Conservation (phyloP, 2,113 vertebrate genomes). For the Polypterus senegalus region DNA sequence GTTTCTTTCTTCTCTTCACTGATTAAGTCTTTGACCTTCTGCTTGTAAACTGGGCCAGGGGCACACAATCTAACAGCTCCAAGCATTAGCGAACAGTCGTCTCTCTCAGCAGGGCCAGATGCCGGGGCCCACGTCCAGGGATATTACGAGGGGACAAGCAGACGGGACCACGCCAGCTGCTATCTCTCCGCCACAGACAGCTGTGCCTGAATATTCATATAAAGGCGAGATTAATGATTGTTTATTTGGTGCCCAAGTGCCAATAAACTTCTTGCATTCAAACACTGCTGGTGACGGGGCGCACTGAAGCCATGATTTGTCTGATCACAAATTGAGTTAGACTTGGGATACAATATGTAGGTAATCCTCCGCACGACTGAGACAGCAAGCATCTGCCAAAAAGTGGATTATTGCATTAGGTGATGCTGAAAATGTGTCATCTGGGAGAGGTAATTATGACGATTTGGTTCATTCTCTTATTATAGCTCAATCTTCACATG, state of each 20-base stretch:
- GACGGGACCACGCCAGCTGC: conserved; percentile 37
- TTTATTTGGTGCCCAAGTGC: conserved; percentile 33
- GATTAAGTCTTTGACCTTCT: conserved; percentile 20
- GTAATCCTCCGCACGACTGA: not conserved
- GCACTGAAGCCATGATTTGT: not conserved
- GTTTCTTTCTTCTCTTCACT: conserved; percentile 4
- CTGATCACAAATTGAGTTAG: not conserved
- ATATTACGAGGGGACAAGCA: conserved; percentile 36
- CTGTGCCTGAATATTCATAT: conserved; percentile 53
- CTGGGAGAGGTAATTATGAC: too few species aligned
- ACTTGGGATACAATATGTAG: not conserved
- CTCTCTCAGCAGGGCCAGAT: conserved; percentile 32
- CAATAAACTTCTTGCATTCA: not conserved
- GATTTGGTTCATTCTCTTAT: too few species aligned
- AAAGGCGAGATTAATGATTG: conserved; percentile 38
- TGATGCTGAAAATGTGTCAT: not conserved
- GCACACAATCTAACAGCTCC: conserved; percentile 5
- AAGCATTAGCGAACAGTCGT: conserved; percentile 11
- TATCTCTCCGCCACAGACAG: conserved; percentile 44
- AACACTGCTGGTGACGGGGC: conserved; percentile 2
- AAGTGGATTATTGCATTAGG: not conserved
- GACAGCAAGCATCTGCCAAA: not conserved
- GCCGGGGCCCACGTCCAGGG: conserved; percentile 36
- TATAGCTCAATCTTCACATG: too few species aligned
- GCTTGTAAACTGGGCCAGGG: conserved; percentile 10